Evolutionary conservation across 2,888 invertebrate species (phyloP).

Genomic region (Bombyx huttoni): DNA sequence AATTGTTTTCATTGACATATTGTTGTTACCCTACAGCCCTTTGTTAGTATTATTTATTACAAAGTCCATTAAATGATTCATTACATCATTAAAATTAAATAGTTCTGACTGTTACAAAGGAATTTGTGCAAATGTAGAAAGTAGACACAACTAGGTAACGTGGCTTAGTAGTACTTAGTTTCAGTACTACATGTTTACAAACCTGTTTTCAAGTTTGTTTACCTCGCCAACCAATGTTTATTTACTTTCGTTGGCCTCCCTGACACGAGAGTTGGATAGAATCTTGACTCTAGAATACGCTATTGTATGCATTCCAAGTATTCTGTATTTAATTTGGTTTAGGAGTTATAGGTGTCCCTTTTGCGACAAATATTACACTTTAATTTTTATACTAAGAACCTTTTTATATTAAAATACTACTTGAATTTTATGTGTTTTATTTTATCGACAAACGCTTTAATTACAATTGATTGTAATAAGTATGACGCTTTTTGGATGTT

Average conservation of each 20-base stretch:
- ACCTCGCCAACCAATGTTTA: conserved; percentile 57
- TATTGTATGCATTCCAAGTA: conserved; percentile 10
- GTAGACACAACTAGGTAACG: background rate
- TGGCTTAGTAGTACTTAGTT: background rate
- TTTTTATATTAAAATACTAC: too few species aligned
- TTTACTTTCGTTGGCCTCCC: conserved; percentile 54
- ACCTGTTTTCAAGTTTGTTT: conserved; percentile 53
- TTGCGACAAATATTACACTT: too few species aligned
- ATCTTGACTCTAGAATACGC: conserved; percentile 10
- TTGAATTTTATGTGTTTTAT: too few species aligned
- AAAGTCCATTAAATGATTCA: background rate
- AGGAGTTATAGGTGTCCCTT: too few species aligned
- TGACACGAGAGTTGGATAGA: conserved; percentile 26
- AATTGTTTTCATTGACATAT: too few species aligned
- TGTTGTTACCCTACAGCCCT: too few species aligned
- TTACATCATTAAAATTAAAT: background rate
- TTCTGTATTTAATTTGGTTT: background rate
- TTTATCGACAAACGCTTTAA: too few species aligned
- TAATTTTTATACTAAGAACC: too few species aligned
- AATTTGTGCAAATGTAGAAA: background rate
- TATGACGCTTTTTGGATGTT: too few species aligned
- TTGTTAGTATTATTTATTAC: background rate
- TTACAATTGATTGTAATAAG: too few species aligned
- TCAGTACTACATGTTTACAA: conserved; percentile 21
- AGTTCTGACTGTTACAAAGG: background rate